phyloP scores from a whole-genome alignment of 2,888 invertebrate species.

The Torymus tubicola region DNA sequence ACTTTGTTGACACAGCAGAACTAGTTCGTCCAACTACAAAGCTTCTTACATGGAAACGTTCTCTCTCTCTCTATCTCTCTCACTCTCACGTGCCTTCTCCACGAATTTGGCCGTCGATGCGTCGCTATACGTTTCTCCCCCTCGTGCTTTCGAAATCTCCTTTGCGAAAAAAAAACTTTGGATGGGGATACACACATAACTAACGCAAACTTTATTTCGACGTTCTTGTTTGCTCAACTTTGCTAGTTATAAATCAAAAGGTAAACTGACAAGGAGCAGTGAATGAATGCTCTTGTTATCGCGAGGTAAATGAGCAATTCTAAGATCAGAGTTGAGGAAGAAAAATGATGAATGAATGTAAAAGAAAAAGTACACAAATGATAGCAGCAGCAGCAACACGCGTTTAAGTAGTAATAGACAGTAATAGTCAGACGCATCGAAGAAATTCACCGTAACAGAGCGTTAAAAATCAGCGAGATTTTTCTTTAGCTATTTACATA shows the following conservation, averaged over 20 bases:
- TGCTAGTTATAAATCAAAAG: conserved; percentile 7
- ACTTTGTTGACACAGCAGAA: conserved; percentile 47
- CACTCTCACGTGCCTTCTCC: conserved; percentile 6
- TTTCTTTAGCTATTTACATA: conserved; percentile 28
- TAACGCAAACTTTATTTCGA: conserved; percentile 3
- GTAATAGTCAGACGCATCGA: conserved; percentile 2
- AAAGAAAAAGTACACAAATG: too few species aligned
- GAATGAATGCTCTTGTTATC: background rate
- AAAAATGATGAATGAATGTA: too few species aligned
- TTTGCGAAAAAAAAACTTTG: conserved; percentile 18
- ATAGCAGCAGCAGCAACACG: background rate
- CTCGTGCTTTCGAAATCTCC: background rate
- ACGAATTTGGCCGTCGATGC: conserved; percentile 43
- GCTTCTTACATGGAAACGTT: conserved; percentile 51
- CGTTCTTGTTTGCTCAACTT: background rate
- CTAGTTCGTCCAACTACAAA: conserved; percentile 51
- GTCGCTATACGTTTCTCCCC: conserved; percentile 1
- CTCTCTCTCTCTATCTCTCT: conserved; percentile 1
- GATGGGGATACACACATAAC: background rate
- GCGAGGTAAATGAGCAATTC: background rate
- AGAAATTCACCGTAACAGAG: background rate
- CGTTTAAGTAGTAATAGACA: conserved; percentile 14
- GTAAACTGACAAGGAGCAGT: background rate
- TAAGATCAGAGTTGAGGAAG: too few species aligned
- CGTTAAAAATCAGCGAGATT: conserved; percentile 9